phyloP scores from a whole-genome alignment of 2,888 invertebrate species.

The Lepidochitona cinerea region DNA sequence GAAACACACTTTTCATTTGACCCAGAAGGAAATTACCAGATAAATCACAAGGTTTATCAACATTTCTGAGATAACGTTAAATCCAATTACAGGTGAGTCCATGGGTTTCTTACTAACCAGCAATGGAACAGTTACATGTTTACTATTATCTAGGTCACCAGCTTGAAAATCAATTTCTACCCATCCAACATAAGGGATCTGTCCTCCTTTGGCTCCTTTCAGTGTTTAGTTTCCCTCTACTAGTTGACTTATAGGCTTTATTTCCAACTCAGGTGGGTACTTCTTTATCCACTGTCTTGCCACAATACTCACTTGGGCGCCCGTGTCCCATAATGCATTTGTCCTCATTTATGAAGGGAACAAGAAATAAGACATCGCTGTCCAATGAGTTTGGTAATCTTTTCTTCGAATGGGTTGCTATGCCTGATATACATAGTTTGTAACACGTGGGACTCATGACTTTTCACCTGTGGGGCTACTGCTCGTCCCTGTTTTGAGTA shows the following conservation, averaged over 20 bases:
- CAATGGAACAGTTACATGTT: neutral
- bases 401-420: too few species aligned
- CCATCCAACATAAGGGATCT: neutral
- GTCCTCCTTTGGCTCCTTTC: neutral
- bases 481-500: too few species aligned
- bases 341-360: neutral
- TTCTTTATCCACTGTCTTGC: neutral
- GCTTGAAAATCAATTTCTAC: neutral
- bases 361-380: neutral
- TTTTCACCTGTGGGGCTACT: too few species aligned
- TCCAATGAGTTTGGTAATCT: neutral
- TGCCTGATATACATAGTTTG: too few species aligned
- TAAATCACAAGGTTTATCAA: neutral
- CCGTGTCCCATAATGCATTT: neutral
- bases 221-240: neutral
- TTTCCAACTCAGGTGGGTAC: neutral
- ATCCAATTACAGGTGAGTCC: neutral
- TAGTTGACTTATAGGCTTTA: neutral
- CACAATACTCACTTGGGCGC: neutral
- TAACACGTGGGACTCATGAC: too few species aligned
- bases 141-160: neutral
- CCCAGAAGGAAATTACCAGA: neutral
- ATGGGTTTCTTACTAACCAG: neutral
- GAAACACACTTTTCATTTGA: neutral
- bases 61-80: neutral